Base-by-base conservation (phyloP, 2,888 invertebrate genomes). In the Rhaphigaster nebulosa region DNA sequence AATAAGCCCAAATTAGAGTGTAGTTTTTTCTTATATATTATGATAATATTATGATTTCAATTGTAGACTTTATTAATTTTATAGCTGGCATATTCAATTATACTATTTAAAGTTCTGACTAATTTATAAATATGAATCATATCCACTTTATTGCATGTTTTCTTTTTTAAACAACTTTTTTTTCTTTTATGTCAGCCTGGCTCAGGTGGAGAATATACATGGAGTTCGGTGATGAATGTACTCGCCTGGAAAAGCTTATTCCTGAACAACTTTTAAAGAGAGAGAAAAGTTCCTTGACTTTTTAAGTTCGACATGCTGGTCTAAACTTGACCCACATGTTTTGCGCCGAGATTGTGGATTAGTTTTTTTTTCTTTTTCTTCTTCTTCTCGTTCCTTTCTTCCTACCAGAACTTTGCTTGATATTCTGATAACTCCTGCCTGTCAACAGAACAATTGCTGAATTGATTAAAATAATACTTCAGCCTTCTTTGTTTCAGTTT, bases 301-400 rank as follows among this genome's bases (percentile, higher is more conserved):
- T 2, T 23, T 23, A 76, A 76, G 34, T 76, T 76, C 6, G 70
- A 76, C 70, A 76, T 76, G 70, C 70, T 34, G 70, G 70, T 76
- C 34, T 76, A 76, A 76, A 76, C 70, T 76, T 76, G 70, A 76
- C 70, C 70, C 70, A 76, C 70, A 76, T 76, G 70, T 76, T 76
- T 76, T 76, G 34, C 38, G 34, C 34, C 23, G 6, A 23, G 38
- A 76, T 76, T 76, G 34, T 76, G 70, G 23, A 76, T 76, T 38
- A 38, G 1, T 29, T 65, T 65, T 65, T 38, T 76, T 38, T 23
- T 76, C 15, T 15, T 65, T 65, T 23, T 38, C 15, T 29, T n/a
- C n/a, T n/a, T n/a, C n/a, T n/a, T n/a, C n/a, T n/a, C n/a, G n/a
- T 8, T 18, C 15, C 5, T 65, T 34, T 65, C 18, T 38, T n/a